Conservation (phyloP, 2,113 vertebrate genomes). For the Hucho hucho region DNA sequence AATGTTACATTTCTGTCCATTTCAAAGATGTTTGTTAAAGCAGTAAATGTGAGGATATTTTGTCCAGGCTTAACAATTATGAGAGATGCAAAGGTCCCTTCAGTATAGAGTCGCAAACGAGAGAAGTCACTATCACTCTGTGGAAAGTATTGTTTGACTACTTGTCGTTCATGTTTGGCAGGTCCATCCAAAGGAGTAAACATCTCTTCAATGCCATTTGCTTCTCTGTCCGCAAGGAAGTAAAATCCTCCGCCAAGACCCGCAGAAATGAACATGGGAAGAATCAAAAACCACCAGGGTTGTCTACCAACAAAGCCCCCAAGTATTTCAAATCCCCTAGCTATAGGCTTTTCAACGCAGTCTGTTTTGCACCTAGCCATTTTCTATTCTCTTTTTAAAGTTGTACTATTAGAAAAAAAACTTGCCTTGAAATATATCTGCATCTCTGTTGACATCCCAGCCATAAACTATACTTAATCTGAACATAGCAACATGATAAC, state of each 20-base stretch:
- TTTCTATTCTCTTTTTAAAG: background rate
- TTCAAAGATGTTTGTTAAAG: conserved; percentile 31
- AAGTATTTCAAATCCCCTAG: conserved; percentile 46
- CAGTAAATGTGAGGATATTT: conserved; percentile 36
- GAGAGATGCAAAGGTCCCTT: conserved; percentile 50
- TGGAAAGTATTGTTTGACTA: conserved; percentile 56
- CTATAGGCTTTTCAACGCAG: conserved; percentile 64
- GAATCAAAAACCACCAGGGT: conserved; percentile 67
- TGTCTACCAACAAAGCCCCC: conserved; percentile 50
- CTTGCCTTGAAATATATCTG: background rate
- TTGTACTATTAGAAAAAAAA: conserved; percentile 33
- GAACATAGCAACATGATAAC: background rate
- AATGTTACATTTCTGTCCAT: conserved; percentile 41
- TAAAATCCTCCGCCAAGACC: conserved; percentile 58
- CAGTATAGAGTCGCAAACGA: conserved; percentile 43
- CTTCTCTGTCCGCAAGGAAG: conserved; percentile 30
- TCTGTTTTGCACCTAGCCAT: conserved; percentile 46
- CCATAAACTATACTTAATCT: background rate
- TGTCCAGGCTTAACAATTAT: conserved; percentile 38
- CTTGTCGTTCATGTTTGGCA: conserved; percentile 62
- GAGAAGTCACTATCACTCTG: conserved; percentile 60
- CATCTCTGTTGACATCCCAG: too few relatives aligned
- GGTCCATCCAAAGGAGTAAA: conserved; percentile 63
- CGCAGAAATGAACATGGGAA: conserved; percentile 54
- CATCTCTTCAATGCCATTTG: conserved; percentile 63